Evolutionary conservation across 2,888 invertebrate genomes (phyloP), one percentile per base, ranked within the genome.

Genomic region (Suillia variegata): DNA sequence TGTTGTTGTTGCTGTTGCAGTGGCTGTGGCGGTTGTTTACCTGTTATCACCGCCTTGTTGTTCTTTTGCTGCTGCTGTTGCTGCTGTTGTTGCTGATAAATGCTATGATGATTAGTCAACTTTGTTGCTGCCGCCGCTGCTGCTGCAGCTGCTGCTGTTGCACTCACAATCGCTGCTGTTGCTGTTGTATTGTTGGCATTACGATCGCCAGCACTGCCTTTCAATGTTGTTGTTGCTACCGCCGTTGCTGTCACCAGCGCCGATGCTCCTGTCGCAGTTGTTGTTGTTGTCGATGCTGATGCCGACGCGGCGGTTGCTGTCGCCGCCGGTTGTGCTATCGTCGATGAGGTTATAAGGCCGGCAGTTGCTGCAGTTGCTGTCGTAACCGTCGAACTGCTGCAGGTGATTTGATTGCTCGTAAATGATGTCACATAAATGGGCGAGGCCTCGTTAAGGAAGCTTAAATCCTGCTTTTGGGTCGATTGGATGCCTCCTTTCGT

Each of bases 371-470:
- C 74, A 47, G 75, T 78, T 55, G 78, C 82, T 62, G 82, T 84
- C 75, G 83, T 83, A 80, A 81, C 82, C 75, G 84, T 85, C 80
- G 83, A 83, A 79, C 81, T 80, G 79, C 80, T 81, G 73, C 84
- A 80, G 73, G 84, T 82, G 80, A 84, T 77, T 79, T 84, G 81
- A 82, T 84, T 77, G 82, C 78, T 79, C 61, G 79, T 84, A 70
- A 90, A 88, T 67, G 91, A 91, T 65, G 92, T 92, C 68, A 92
- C 92, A 85, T 92, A 93, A 69, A 93, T 92, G 58, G 91, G 90
- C 59, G 91, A 89, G 78, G 89, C 90, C 78, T 90, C 91, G 75
- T 91, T 91, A 78, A 92, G 88, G 62, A 92, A 92, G 86, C 92
- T 93, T 66, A 91, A 84, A 71, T 91, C 92, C 66, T 79, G 78